Evolutionary conservation across 2,113 vertebrate genomes (phyloP).

Genomic region (Lepus europaeus): DNA sequence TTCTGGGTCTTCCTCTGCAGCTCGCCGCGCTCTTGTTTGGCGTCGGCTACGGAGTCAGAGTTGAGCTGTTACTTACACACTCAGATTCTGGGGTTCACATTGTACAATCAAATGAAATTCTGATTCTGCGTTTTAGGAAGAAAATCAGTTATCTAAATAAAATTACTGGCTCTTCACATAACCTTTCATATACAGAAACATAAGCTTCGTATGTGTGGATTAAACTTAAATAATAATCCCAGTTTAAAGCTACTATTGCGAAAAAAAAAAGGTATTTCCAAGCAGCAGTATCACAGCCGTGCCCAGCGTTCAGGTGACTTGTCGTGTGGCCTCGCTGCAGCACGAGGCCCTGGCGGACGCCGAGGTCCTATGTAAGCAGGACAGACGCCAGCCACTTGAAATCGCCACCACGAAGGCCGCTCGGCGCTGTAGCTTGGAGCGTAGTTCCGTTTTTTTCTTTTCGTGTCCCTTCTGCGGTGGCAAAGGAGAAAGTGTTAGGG

Average conservation of each 20-base stretch:
- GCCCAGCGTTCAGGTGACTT: background rate
- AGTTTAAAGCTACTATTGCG: constrained; percentile 28
- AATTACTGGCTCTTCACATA: background rate
- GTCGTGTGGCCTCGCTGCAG: too few species aligned
- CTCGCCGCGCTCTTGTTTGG: constrained; percentile 4
- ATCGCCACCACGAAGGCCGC: background rate
- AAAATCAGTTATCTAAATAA: background rate
- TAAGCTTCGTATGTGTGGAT: background rate
- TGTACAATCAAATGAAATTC: background rate
- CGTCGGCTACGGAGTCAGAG: background rate
- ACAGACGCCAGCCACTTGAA: background rate
- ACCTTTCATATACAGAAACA: background rate
- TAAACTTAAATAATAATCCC: background rate
- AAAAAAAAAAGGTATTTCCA: constrained; percentile 20
- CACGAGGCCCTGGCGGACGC: too few species aligned
- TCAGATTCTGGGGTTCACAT: background rate
- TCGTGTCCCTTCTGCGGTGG: background rate
- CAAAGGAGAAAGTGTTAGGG: background rate
- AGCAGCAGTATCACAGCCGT: background rate
- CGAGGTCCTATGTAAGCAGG: background rate
- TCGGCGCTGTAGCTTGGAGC: background rate
- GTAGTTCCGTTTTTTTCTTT: too few species aligned
- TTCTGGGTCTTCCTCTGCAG: constrained; percentile 41
- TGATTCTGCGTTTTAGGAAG: background rate
- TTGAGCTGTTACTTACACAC: background rate